Conservation (phyloP, 1,140 invertebrate species). For the Drosophila jambulina region DNA sequence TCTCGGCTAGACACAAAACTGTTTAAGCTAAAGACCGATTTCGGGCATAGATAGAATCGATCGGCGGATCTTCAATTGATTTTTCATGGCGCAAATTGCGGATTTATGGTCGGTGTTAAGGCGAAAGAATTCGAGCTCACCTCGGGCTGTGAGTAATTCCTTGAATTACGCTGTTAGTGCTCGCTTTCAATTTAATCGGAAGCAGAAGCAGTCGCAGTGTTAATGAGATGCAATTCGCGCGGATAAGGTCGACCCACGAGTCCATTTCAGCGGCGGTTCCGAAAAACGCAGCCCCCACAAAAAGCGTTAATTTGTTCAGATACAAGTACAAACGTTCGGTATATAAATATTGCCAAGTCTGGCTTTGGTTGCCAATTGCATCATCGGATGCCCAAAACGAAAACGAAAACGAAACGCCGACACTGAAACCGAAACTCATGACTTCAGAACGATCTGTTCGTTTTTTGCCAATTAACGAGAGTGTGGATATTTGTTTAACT, state of each 20-base stretch:
- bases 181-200: constrained; percentile 49
- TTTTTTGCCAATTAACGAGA: constrained; percentile 66
- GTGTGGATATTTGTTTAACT: constrained; percentile 59
- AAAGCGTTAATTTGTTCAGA: constrained; percentile 29
- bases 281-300: constrained; percentile 22
- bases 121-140: constrained; percentile 23
- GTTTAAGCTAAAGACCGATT: constrained; percentile 31
- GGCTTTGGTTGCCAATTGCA: constrained; percentile 48
- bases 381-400: constrained; percentile 39
- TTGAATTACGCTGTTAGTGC: constrained; percentile 15
- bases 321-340: neutral
- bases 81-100: constrained; percentile 23
- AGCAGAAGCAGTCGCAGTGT: constrained; percentile 58
- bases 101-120: constrained; percentile 19
- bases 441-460: constrained; percentile 35
- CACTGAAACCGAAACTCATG: constrained; percentile 28
- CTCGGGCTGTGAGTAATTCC: constrained; percentile 18
- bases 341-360: constrained; percentile 6
- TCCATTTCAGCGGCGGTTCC: constrained; percentile 11
- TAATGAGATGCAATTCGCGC: constrained; percentile 51
- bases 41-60: constrained; percentile 1
- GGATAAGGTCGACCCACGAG: constrained; percentile 28
- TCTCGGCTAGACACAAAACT: constrained; percentile 41
- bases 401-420: constrained; percentile 12
- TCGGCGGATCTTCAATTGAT: constrained; percentile 31